Percentiles rank a stretch among this genome's conserved stretches.
Evolutionary conservation across 2,113 vertebrate species (phyloP).

Genomic region (Albula goreensis): DNA sequence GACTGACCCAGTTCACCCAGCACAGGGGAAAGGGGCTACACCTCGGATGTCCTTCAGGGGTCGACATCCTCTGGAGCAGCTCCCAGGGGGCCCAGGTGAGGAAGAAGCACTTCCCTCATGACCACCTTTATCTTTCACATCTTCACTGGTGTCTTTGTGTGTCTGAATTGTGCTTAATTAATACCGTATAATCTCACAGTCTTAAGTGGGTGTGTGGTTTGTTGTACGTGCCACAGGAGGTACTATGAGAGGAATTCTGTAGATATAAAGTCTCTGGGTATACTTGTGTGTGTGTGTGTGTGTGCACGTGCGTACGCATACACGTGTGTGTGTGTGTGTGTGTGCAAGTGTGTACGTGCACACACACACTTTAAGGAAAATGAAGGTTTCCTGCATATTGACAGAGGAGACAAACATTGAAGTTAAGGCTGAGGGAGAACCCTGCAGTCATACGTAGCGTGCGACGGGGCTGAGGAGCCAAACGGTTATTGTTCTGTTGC

Average conservation of each 20-base stretch:
- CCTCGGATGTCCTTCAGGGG: slow-evolving; percentile 13
- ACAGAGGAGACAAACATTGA: neutral
- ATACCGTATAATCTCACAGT: no score
- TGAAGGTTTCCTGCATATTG: neutral
- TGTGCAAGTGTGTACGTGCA: no score
- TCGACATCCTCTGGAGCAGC: neutral
- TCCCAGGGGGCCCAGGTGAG: neutral
- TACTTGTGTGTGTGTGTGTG: neutral
- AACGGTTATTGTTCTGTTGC: neutral
- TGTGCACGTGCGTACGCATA: no score
- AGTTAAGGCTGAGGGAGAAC: neutral
- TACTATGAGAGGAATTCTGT: neutral
- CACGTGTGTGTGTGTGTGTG: no score
- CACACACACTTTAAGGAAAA: neutral
- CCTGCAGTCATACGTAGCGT: neutral
- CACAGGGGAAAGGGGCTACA: neutral
- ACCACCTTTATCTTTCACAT: neutral
- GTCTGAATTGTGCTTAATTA: neutral
- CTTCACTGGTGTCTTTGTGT: neutral
- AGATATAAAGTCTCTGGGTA: neutral
- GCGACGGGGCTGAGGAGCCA: neutral
- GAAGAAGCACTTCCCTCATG: neutral
- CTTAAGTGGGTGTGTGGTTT: neutral
- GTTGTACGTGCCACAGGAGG: neutral
- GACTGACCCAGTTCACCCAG: neutral